phyloP scores from a whole-genome alignment of 1,140 invertebrate genomes.

The Nylanderia fulva region DNA sequence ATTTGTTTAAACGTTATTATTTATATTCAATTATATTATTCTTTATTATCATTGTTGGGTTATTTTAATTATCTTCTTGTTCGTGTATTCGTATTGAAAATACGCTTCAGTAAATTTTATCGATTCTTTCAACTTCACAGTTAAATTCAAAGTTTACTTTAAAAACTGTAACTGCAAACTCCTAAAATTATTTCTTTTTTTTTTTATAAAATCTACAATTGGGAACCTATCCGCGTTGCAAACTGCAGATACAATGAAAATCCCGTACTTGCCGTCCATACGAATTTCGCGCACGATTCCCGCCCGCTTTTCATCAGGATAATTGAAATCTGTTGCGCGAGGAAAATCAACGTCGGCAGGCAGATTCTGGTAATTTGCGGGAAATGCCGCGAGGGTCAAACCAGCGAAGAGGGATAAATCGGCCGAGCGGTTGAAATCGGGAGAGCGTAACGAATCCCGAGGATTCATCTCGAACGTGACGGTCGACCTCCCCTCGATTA shows the following conservation, averaged over 20 bases:
- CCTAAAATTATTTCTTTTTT: not conserved
- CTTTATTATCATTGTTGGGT: not conserved
- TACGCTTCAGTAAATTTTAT: too few relatives aligned
- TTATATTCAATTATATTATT: not conserved
- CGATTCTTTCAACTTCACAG: not conserved
- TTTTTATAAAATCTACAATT: not conserved
- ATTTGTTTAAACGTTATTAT: too few relatives aligned
- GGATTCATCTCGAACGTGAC: constrained; percentile 42
- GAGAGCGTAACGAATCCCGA: constrained; percentile 50
- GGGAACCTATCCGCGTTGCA: not conserved
- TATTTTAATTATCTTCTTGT: not conserved
- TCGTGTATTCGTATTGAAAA: not conserved
- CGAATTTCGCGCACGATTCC: constrained; percentile 31
- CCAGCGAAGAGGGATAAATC: constrained; percentile 34
- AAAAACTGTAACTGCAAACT: not conserved
- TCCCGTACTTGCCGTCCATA: not conserved
- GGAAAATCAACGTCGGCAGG: constrained; percentile 49
- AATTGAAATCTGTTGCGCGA: constrained; percentile 59
- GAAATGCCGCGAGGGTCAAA: constrained; percentile 16
- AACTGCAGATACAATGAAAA: constrained; percentile 16
- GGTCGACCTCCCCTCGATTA: constrained; percentile 25
- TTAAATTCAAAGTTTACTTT: not conserved
- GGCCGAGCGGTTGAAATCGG: not conserved
- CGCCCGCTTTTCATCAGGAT: constrained; percentile 38
- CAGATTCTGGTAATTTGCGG: constrained; percentile 43